Evolutionary conservation across 2,797 vertebrate species (phyloP).

Genomic region (Coregonus sp.): DNA sequence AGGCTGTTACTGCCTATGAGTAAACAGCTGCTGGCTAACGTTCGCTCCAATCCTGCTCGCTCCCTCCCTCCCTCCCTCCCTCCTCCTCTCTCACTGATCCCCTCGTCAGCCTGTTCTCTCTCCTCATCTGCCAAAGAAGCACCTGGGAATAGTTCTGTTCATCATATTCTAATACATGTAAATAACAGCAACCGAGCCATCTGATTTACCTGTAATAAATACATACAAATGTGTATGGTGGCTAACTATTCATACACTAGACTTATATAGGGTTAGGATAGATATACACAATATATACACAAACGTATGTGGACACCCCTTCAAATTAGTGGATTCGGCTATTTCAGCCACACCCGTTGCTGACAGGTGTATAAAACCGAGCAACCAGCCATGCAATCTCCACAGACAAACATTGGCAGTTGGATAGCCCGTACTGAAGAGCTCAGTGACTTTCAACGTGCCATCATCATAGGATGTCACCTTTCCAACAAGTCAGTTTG

Average conservation of each 20-base stretch:
- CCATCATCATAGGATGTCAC: no score
- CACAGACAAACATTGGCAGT: no score
- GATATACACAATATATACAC: no score
- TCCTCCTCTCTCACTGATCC: neutral
- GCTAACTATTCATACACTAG: neutral
- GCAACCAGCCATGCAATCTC: no score
- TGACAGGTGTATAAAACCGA: no score
- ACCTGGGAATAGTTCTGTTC: conserved; percentile 6
- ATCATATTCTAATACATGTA: conserved; percentile 10
- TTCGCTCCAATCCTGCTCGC: conserved; percentile 43
- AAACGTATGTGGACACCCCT: no score
- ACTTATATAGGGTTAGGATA: conserved; percentile 11
- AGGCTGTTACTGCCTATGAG: conserved; percentile 51
- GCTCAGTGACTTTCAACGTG: no score
- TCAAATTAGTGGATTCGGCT: no score
- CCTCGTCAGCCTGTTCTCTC: neutral
- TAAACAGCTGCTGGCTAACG: conserved; percentile 47
- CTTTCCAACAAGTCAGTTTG: no score
- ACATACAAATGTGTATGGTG: neutral
- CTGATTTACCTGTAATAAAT: conserved; percentile 34
- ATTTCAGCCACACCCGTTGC: no score
- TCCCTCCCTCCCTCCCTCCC: conserved; percentile 6
- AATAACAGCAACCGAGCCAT: conserved; percentile 31
- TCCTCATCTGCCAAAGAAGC: conserved; percentile 12
- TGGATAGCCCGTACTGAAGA: no score